phyloP scores from a whole-genome alignment of 1,140 invertebrate genomes.

The Macrosteles quadrilineatus region DNA sequence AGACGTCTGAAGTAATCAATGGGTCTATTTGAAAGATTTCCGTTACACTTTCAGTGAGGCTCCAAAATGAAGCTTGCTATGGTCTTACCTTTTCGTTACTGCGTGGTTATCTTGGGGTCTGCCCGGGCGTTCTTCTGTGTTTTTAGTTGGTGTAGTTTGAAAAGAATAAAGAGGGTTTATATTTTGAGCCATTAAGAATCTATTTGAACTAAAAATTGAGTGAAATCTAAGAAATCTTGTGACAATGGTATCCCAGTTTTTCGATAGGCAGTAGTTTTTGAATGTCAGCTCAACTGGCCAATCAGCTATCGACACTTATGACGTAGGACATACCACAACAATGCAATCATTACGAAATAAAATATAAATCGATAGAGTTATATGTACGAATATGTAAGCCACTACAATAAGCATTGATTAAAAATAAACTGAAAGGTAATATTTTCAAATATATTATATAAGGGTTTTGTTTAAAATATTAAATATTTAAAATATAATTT shows the following conservation, averaged over 20 bases:
- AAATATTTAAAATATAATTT: no score
- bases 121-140: slow-evolving; percentile 68
- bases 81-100: slow-evolving; percentile 76
- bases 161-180: slow-evolving; percentile 72
- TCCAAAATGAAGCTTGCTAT: slow-evolving; percentile 22
- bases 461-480: no score
- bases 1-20: no score
- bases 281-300: background rate
- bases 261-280: background rate
- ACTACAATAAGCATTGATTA: no score
- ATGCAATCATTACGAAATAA: no score
- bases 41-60: background rate
- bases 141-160: slow-evolving; percentile 66
- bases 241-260: background rate
- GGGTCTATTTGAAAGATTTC: slow-evolving; percentile 8
- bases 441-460: no score
- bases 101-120: slow-evolving; percentile 79
- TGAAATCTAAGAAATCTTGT: background rate
- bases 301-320: slow-evolving; percentile 8
- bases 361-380: no score
- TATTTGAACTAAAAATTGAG: background rate
- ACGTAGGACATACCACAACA: background rate
- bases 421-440: no score
- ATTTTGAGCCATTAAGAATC: slow-evolving; percentile 77
- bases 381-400: no score